These are phyloP conservation scores for Orthosia cruda DNA, from an alignment of 2,888 invertebrate genomes.

Conservation along the genomic window DNA sequence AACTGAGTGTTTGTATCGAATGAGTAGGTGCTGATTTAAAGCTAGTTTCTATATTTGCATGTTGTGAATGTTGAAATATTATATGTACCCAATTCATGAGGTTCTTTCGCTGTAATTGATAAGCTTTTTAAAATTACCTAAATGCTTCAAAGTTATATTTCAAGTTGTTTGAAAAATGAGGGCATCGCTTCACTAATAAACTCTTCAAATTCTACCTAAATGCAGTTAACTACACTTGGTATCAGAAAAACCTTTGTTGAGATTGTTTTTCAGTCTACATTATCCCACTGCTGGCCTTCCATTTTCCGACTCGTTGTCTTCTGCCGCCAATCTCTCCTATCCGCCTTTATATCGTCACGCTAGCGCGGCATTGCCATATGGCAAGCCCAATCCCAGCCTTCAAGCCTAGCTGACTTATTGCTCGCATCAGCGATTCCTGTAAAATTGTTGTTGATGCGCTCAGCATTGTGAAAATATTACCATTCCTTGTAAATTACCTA, in stretches of 20 bases:
- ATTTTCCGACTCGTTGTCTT: too few relatives aligned
- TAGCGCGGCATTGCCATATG: background rate
- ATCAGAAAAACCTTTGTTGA: too few relatives aligned
- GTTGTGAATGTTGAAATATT: too few relatives aligned
- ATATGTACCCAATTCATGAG: background rate
- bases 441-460: too few relatives aligned
- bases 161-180: background rate
- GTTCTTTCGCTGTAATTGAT: background rate
- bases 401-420: too few relatives aligned
- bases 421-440: too few relatives aligned
- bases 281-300: background rate
- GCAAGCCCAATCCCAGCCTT: too few relatives aligned
- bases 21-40: background rate
- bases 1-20: too few relatives aligned
- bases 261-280: too few relatives aligned
- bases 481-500: too few relatives aligned
- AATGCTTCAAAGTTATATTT: conserved; percentile 1
- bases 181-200: conserved; percentile 1
- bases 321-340: background rate
- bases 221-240: background rate
- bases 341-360: background rate
- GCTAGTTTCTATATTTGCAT: background rate
- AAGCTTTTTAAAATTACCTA: background rate
- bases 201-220: background rate
- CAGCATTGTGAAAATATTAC: too few relatives aligned